Base-by-base conservation (phyloP, 2,797 vertebrate genomes). In the Pachyuromys duprasi region DNA sequence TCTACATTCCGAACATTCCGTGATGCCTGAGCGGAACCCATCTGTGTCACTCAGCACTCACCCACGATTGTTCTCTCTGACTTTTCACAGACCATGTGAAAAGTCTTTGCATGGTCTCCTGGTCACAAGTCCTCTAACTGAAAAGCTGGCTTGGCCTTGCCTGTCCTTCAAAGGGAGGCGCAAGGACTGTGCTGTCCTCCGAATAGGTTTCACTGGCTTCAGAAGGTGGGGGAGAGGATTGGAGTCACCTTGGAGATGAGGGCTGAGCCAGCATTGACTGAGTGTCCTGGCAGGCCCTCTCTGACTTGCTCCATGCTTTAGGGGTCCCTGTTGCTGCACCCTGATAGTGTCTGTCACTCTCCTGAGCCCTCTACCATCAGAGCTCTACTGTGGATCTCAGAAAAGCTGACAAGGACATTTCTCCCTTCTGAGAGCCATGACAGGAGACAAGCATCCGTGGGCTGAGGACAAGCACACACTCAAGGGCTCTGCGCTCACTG, bases 31-130 rank as follows among this genome's bases (percentile, higher is more conserved):
- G 7, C 0, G 17, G 13, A 86, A 14, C 39, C 39, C 6, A 0
- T 3, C 3, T 36, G 33, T 17, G 7, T 17, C 22, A 0, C 5
- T 31, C 0, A 14, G 14, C 45, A 11, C 22, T 62, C 72, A 15
- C 28, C 33, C 12, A 1, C 1, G 13, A 3, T 2, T 3, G 0
- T 7, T 53, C 33, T 42, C 83, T 63, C 80, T 2, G 3, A n/a
- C 31, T 36, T 39, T 28, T 1, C 4, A 13, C 22, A 39, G 17
- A 31, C 3, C 24, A 0, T n/a, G 42, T n/a, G 22, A 31, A n/a
- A n/a, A n/a, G n/a, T 92, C 24, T 1, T 26, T 15, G 15, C 62
- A 17, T 55, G n/a, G 9, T 49, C 70, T 57, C 69, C 31, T 12
- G 39, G n/a, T 2, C 1, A 11, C 42, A 86, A 45, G 33, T 33